A percentile compares a stretch with the other conserved stretches of the same genome.
Conservation (phyloP, 1,140 invertebrate species). For the Drosophila truncata region DNA sequence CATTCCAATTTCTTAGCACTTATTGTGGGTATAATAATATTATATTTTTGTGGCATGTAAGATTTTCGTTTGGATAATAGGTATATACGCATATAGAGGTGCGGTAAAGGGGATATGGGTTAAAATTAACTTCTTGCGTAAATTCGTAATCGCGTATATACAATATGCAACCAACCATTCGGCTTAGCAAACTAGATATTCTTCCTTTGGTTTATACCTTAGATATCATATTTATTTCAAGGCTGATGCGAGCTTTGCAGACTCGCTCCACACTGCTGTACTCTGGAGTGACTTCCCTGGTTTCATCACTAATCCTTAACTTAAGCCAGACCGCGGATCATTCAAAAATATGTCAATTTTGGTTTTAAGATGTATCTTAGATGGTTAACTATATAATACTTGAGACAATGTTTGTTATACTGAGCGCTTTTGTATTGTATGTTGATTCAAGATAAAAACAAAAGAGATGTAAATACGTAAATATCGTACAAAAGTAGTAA, state of each 20-base stretch:
- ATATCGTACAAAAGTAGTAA: conserved; percentile 33
- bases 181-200: conserved; percentile 18
- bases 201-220: conserved; percentile 30
- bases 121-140: conserved; percentile 45
- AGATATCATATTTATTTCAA: conserved; percentile 40
- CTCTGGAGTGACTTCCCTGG: conserved; percentile 12
- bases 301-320: not conserved
- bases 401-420: conserved; percentile 10
- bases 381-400: conserved; percentile 48
- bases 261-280: conserved; percentile 27
- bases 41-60: conserved; percentile 4
- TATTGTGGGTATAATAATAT: conserved; percentile 19
- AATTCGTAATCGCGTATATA: conserved; percentile 50
- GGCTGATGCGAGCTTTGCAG: conserved; percentile 30
- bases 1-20: conserved; percentile 15
- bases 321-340: not conserved
- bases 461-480: conserved; percentile 25
- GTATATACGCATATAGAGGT: conserved; percentile 27
- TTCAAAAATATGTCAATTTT: conserved; percentile 4
- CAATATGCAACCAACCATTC: conserved; percentile 14
- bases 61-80: conserved; percentile 18
- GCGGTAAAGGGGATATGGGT: conserved; percentile 3
- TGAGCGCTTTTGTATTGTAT: not conserved
- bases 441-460: not conserved
- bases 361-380: conserved; percentile 15